Percentiles rank a stretch among this genome's conserved stretches.
Evolutionary conservation across 2,888 invertebrate species (phyloP).

Genomic region (Synanthedon tipuliformis): DNA sequence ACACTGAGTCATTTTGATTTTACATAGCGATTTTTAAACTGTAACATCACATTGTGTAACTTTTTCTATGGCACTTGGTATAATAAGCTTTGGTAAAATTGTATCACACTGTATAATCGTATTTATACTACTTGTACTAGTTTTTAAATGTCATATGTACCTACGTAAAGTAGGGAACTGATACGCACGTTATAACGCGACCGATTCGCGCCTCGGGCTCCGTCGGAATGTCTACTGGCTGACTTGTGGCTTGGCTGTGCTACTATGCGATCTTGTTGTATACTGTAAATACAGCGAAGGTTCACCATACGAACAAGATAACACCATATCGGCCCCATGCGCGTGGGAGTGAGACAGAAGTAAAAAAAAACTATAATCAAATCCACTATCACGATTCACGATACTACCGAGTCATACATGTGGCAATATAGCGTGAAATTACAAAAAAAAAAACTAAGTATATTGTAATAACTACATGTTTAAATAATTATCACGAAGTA

Average conservation of each 20-base stretch:
- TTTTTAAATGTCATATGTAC: constrained; percentile 19
- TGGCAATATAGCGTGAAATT: constrained; percentile 17
- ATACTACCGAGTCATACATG: constrained; percentile 1
- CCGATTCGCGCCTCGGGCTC: constrained; percentile 33
- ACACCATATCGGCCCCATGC: constrained; percentile 24
- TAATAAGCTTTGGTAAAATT: no score
- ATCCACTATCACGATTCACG: background rate
- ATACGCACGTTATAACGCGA: constrained; percentile 22
- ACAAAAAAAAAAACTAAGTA: constrained; percentile 4
- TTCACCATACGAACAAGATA: constrained; percentile 24
- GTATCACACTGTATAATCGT: constrained; percentile 10
- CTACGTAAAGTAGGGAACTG: constrained; percentile 15
- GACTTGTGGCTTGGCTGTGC: background rate
- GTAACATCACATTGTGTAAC: constrained; percentile 23
- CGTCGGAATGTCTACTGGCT: constrained; percentile 21
- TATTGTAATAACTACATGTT: background rate
- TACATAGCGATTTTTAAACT: constrained; percentile 28
- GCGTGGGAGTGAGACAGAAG: constrained; percentile 21
- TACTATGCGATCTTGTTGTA: background rate
- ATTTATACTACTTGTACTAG: constrained; percentile 5
- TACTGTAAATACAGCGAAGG: background rate
- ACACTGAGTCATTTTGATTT: constrained; percentile 54
- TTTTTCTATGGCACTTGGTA: background rate
- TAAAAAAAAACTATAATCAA: constrained; percentile 2
- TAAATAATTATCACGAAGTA: constrained; percentile 4